Evolutionary conservation across 1,140 invertebrate species (phyloP).

Genomic region (Aphis gossypii): DNA sequence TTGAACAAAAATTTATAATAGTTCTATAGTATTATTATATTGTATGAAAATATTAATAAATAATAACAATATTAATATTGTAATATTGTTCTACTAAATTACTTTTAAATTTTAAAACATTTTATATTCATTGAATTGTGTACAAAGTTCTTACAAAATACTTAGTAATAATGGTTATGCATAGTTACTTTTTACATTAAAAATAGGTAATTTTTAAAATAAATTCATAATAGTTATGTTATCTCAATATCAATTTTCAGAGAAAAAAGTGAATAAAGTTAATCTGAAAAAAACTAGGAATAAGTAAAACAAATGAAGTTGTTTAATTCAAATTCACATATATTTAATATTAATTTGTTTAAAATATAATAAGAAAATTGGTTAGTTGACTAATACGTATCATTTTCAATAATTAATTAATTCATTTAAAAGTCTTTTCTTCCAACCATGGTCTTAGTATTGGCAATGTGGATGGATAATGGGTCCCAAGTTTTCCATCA

Average conservation of each 20-base stretch:
- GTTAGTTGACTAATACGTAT: conserved; percentile 37
- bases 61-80: neutral
- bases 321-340: neutral
- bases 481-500: conserved; percentile 74
- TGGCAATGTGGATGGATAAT: conserved; percentile 91
- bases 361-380: neutral
- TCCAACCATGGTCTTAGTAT: conserved; percentile 90
- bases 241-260: neutral
- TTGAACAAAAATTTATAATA: too few relatives aligned
- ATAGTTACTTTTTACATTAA: neutral
- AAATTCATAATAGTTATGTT: too few relatives aligned
- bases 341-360: conserved; percentile 14
- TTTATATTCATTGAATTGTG: neutral
- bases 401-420: neutral
- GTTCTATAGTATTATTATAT: neutral
- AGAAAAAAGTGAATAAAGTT: neutral
- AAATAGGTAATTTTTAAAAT: too few relatives aligned
- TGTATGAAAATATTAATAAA: neutral
- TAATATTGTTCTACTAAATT: neutral
- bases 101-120: neutral
- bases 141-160: neutral
- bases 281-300: neutral
- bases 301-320: neutral
- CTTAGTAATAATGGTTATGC: too few relatives aligned
- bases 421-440: conserved; percentile 68